A percentile compares a stretch with the other conserved stretches of the same genome.
Conservation (phyloP, 1,140 invertebrate species). For the Zaprionus lachaisei region DNA sequence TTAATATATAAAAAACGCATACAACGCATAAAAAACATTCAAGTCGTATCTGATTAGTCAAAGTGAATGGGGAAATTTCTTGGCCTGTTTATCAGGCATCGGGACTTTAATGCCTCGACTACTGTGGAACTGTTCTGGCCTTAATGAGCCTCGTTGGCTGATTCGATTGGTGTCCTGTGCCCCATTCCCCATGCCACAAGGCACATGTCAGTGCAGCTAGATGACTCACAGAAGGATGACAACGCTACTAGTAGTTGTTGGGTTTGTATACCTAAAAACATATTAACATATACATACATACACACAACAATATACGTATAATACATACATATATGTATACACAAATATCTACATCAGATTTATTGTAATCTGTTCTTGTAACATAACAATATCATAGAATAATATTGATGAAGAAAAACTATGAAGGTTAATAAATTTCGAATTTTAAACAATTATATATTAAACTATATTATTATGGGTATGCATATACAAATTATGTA, state of each 20-base stretch:
- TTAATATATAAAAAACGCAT: slow-evolving; percentile 19
- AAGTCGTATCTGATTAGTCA: slow-evolving; percentile 1
- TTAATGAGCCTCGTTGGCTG: not conserved
- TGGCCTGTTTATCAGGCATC: not conserved
- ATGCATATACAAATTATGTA: too few relatives aligned
- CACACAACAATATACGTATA: not conserved
- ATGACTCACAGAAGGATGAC: slow-evolving; percentile 39
- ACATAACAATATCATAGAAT: too few relatives aligned
- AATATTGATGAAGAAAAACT: too few relatives aligned
- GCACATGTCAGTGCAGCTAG: not conserved
- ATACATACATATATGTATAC: not conserved
- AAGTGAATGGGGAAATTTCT: slow-evolving; percentile 6
- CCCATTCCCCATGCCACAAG: not conserved
- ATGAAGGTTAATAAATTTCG: too few relatives aligned
- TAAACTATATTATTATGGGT: too few relatives aligned
- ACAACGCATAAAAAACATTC: too few relatives aligned
- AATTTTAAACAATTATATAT: too few relatives aligned
- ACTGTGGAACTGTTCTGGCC: not conserved
- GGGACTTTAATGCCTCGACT: not conserved
- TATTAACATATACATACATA: not conserved
- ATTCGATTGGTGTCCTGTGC: not conserved
- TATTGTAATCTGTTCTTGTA: too few relatives aligned
- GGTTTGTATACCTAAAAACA: not conserved
- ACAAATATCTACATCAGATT: too few relatives aligned
- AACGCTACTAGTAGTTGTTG: slow-evolving; percentile 7